Evolutionary conservation across 2,888 invertebrate species (phyloP).

Genomic region (Perithous albicinctus): DNA sequence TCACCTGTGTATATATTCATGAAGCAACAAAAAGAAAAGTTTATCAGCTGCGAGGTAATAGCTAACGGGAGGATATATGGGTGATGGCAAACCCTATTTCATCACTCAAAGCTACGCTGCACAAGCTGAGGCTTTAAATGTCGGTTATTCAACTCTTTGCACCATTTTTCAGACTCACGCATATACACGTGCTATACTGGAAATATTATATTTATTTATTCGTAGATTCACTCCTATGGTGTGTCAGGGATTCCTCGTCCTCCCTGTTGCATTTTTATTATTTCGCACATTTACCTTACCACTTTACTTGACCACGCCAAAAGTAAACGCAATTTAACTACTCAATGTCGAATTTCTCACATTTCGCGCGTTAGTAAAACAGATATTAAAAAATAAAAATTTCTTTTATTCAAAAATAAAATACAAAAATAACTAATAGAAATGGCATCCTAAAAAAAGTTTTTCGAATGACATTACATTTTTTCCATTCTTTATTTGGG

Average conservation of each 20-base stretch:
- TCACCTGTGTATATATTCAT: not conserved
- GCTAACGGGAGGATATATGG: not conserved
- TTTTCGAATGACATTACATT: too few relatives aligned
- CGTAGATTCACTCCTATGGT: conserved; percentile 1
- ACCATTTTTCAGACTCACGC: conserved; percentile 24
- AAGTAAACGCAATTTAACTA: too few relatives aligned
- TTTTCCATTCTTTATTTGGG: too few relatives aligned
- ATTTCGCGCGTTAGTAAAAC: too few relatives aligned
- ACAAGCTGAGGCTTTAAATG: conserved; percentile 14
- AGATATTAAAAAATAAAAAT: too few relatives aligned
- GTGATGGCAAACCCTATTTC: not conserved
- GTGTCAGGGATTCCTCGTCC: not conserved
- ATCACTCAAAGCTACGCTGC: not conserved
- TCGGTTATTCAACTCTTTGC: conserved; percentile 47
- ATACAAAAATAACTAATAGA: too few relatives aligned
- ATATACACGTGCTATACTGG: not conserved
- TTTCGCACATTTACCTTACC: not conserved
- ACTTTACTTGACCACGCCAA: too few relatives aligned
- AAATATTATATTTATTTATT: conserved; percentile 34
- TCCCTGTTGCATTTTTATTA: not conserved
- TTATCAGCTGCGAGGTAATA: not conserved
- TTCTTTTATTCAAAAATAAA: too few relatives aligned
- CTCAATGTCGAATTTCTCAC: too few relatives aligned
- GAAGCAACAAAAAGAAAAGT: not conserved
- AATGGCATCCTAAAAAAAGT: too few relatives aligned